Conservation (phyloP, 2,797 vertebrate species). For the Sorex maritimensis region DNA sequence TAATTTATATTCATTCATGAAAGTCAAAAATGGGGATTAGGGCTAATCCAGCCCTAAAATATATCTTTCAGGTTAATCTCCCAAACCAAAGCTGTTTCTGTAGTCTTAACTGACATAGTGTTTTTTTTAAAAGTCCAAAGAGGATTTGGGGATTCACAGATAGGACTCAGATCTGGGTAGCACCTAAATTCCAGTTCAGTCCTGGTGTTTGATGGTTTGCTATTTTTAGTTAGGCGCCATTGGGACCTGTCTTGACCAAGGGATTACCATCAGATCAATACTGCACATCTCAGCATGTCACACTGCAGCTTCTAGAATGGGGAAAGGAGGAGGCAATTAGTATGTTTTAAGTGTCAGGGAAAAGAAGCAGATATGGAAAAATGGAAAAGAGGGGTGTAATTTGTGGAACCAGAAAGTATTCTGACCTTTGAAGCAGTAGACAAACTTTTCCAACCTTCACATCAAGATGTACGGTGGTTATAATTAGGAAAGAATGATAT, state of each 20-base stretch:
- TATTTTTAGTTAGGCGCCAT: constrained; percentile 8
- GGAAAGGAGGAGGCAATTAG: not conserved
- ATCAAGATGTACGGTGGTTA: not conserved
- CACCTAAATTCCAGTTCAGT: constrained; percentile 22
- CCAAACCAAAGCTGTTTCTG: constrained; percentile 13
- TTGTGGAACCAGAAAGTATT: constrained; percentile 25
- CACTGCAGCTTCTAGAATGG: not conserved
- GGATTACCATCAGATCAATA: not conserved
- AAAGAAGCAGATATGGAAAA: not conserved
- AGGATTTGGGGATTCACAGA: not conserved
- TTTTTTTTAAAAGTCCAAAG: constrained; percentile 51
- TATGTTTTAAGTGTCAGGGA: not conserved
- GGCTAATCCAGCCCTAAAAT: constrained; percentile 56
- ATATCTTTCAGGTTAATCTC: constrained; percentile 57
- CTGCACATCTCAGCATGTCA: not conserved
- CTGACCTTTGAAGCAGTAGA: not conserved
- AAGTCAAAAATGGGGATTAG: constrained; percentile 15
- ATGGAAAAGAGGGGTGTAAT: not conserved
- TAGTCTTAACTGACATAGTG: not conserved
- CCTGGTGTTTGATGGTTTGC: not conserved
- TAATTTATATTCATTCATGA: constrained; percentile 36
- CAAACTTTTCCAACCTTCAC: constrained; percentile 4
- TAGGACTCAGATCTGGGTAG: not conserved
- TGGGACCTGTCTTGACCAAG: not conserved
- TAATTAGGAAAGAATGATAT: not conserved